Evolutionary conservation across 2,888 invertebrate genomes (phyloP).

Genomic region (Macaria notata): DNA sequence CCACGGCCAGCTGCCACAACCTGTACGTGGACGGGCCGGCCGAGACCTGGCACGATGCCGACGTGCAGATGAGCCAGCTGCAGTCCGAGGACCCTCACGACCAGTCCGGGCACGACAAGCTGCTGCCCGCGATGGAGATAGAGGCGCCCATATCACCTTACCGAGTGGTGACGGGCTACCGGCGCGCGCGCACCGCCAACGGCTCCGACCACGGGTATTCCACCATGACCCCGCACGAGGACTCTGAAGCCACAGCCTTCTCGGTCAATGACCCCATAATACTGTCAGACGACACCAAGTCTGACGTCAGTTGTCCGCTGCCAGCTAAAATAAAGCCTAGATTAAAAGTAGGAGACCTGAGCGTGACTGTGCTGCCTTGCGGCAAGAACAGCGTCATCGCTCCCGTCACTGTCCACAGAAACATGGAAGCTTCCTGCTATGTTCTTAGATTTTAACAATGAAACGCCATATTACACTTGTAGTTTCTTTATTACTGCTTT

Average conservation of each 20-base stretch:
- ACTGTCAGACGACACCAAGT: constrained; percentile 75
- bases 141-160: constrained; percentile 93
- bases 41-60: constrained; percentile 78
- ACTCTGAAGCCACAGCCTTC: constrained; percentile 91
- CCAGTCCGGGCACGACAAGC: constrained; percentile 84
- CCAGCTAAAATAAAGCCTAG: constrained; percentile 72
- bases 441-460: no score
- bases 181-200: constrained; percentile 88
- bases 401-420: constrained; percentile 94
- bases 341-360: constrained; percentile 65
- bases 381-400: constrained; percentile 86
- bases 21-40: constrained; percentile 77
- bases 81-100: constrained; percentile 87
- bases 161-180: constrained; percentile 90
- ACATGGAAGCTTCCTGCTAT: constrained; percentile 95
- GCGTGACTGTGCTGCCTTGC: constrained; percentile 77
- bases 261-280: constrained; percentile 86
- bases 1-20: constrained; percentile 76
- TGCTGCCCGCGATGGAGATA: constrained; percentile 82
- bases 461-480: no score
- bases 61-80: constrained; percentile 88
- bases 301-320: constrained; percentile 82
- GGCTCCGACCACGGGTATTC: constrained; percentile 98
- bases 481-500: no score
- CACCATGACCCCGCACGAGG: constrained; percentile 96